Evolutionary conservation across 2,797 vertebrate species (phyloP).

Genomic region (Chloroceryle amazona): DNA sequence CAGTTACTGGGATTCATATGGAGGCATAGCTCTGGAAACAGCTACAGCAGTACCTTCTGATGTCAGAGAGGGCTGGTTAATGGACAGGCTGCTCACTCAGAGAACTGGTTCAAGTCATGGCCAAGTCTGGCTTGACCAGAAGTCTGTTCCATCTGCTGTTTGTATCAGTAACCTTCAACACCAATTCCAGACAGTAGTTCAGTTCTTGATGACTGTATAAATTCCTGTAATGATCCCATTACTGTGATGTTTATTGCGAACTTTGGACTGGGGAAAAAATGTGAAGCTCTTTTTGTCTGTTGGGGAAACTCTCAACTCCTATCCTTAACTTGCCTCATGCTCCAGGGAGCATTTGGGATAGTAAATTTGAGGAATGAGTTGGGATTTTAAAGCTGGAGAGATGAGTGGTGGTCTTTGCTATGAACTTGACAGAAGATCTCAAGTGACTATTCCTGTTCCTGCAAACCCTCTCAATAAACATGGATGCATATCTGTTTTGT

Average conservation of each 20-base stretch:
- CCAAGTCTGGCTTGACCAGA: background rate
- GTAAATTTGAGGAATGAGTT: background rate
- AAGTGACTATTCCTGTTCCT: background rate
- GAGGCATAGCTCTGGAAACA: background rate
- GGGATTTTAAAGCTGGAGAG: background rate
- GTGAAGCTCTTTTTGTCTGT: background rate
- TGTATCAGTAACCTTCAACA: background rate
- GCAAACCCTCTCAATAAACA: background rate
- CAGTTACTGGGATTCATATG: background rate
- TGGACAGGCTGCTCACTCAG: background rate
- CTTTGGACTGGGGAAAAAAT: background rate
- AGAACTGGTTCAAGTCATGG: background rate
- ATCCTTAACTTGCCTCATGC: background rate
- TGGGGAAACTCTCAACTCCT: background rate
- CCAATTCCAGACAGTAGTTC: background rate
- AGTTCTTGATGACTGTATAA: background rate
- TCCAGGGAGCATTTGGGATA: background rate
- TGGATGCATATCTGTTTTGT: background rate
- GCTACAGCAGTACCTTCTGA: background rate
- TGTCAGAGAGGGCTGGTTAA: background rate
- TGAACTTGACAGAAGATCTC: background rate
- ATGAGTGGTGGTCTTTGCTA: background rate
- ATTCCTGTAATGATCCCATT: background rate
- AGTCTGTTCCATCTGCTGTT: background rate
- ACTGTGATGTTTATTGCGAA: background rate